These are phyloP conservation scores for Chionis minor DNA, from an alignment of 2,113 vertebrate genomes.

Conservation along the genomic window DNA sequence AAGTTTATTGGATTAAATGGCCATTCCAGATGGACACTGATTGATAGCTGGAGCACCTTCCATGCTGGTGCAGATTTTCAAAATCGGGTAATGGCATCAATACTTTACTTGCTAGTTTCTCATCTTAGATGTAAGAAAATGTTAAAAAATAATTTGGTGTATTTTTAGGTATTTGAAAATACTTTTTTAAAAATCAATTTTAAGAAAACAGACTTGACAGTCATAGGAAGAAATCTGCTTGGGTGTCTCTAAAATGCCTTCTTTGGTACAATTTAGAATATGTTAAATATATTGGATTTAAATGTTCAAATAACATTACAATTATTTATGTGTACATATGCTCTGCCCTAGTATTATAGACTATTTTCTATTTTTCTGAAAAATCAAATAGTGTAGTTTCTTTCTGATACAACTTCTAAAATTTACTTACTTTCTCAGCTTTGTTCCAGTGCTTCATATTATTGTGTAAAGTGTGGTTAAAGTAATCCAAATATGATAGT, in stretches of 20 bases:
- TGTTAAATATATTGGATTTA: background rate
- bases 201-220: background rate
- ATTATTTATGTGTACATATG: background rate
- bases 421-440: slow-evolving; percentile 2
- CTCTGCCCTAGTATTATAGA: background rate
- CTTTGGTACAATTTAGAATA: background rate
- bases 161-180: background rate
- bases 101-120: background rate
- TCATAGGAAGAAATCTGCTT: background rate
- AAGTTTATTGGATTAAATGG: background rate
- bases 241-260: background rate
- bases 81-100: background rate
- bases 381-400: background rate
- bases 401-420: background rate
- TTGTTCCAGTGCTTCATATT: background rate
- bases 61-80: background rate
- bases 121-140: background rate
- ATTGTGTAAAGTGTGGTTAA: background rate
- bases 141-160: background rate
- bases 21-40: background rate
- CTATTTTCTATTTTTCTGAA: background rate
- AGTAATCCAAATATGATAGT: background rate
- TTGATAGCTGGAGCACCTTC: background rate
- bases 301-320: background rate
- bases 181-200: background rate